Evolutionary conservation across 1,140 invertebrate species (phyloP).

Genomic region (Mycetomoellerius zeteki): DNA sequence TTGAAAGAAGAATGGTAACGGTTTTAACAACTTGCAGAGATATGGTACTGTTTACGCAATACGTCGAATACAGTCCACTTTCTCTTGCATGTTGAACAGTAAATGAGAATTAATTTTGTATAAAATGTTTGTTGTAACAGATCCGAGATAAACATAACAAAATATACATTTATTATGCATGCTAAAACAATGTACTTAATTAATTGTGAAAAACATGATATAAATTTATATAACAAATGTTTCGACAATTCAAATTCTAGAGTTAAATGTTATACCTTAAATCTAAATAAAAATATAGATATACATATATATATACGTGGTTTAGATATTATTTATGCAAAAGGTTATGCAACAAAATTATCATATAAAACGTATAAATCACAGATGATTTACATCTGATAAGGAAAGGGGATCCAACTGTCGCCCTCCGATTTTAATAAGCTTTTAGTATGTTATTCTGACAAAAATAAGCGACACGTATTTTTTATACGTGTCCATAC

Average conservation of each 20-base stretch:
- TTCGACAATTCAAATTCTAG: background rate
- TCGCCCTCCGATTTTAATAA: too few relatives aligned
- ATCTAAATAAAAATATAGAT: background rate
- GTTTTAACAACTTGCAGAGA: conserved; percentile 18
- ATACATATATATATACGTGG: background rate
- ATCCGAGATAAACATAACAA: background rate
- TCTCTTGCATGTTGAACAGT: conserved; percentile 1
- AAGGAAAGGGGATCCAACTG: too few relatives aligned
- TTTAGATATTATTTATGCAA: conserved; percentile 13
- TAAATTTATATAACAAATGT: background rate
- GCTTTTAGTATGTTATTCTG: too few relatives aligned
- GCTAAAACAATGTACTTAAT: background rate
- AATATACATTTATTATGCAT: background rate
- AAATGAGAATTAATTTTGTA: conserved; percentile 29
- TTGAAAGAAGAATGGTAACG: background rate
- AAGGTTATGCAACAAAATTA: background rate
- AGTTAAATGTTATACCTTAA: background rate
- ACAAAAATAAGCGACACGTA: too few relatives aligned
- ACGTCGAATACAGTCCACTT: background rate
- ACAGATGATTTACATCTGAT: background rate
- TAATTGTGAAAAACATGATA: background rate
- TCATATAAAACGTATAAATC: background rate
- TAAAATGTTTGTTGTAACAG: background rate
- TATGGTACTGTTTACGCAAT: background rate
- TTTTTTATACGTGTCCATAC: too few relatives aligned